These are phyloP conservation scores for Cerceris rybyensis DNA, from an alignment of 2,888 invertebrate species.

Conservation along the genomic window DNA sequence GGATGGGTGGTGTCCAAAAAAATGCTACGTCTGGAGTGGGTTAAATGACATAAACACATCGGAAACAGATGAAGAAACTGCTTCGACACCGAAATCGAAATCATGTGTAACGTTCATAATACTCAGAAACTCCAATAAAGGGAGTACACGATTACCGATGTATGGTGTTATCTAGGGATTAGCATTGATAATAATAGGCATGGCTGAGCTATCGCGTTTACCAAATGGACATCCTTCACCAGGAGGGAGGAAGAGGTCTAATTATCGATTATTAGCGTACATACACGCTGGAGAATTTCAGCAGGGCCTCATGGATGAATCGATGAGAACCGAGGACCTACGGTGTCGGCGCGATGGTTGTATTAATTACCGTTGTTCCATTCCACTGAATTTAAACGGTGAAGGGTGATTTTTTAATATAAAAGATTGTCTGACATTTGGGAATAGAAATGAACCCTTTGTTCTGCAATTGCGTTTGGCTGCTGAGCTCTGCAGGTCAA, in stretches of 20 bases:
- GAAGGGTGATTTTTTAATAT: too few species aligned
- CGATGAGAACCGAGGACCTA: conserved; percentile 26
- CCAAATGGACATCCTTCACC: conserved; percentile 58
- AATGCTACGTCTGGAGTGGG: not conserved
- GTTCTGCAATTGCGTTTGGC: too few species aligned
- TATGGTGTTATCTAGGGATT: conserved; percentile 60
- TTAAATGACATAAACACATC: not conserved
- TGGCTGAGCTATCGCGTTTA: conserved; percentile 55
- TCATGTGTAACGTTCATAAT: conserved; percentile 38
- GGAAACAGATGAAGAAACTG: not conserved
- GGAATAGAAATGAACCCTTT: too few species aligned
- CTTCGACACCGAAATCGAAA: not conserved
- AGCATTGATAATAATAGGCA: conserved; percentile 61
- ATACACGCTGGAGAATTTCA: conserved; percentile 42
- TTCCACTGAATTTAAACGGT: too few species aligned
- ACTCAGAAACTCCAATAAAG: conserved; percentile 51
- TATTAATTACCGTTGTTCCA: conserved; percentile 13
- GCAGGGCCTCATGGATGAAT: conserved; percentile 30
- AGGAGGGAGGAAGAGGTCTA: conserved; percentile 38
- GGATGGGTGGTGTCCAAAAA: too few species aligned
- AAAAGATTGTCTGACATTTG: too few species aligned
- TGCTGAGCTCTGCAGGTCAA: too few species aligned
- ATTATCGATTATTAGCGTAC: conserved; percentile 62
- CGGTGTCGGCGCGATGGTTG: not conserved
- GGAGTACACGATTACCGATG: conserved; percentile 55